These are phyloP conservation scores for Naja naja DNA, from an alignment of 2,113 vertebrate genomes.

Conservation along the genomic window DNA sequence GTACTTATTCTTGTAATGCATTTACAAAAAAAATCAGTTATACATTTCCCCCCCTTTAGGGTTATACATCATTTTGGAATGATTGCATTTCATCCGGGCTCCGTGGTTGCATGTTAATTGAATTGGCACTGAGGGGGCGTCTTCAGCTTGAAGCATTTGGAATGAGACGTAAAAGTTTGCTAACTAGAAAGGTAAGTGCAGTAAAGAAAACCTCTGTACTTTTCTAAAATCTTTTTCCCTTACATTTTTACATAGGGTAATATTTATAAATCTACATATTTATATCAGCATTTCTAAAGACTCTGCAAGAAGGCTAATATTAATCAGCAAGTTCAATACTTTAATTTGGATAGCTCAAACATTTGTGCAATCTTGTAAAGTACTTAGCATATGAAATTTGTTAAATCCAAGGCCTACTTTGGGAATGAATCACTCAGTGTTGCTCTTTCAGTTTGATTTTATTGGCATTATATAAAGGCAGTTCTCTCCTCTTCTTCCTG, in stretches of 20 bases:
- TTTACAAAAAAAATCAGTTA: conserved; percentile 24
- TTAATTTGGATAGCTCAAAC: background rate
- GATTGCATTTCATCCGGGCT: conserved; percentile 96
- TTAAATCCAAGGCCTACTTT: background rate
- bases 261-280: background rate
- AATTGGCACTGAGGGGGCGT: conserved; percentile 87
- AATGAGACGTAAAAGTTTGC: conserved; percentile 91
- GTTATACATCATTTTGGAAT: conserved; percentile 98
- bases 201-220: background rate
- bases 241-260: background rate
- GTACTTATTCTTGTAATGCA: background rate
- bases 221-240: background rate
- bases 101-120: conserved; percentile 95
- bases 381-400: background rate
- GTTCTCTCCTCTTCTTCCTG: background rate
- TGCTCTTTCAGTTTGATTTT: background rate
- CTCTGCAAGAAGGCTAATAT: background rate
- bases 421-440: conserved; percentile 6
- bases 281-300: background rate
- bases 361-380: background rate
- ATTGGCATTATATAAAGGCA: background rate
- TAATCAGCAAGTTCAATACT: background rate
- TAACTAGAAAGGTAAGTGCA: conserved; percentile 87
- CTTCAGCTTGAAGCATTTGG: conserved; percentile 90
- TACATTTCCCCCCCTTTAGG: conserved; percentile 69